phyloP scores from a whole-genome alignment of 2,888 invertebrate species.

The Andricus curvator region DNA sequence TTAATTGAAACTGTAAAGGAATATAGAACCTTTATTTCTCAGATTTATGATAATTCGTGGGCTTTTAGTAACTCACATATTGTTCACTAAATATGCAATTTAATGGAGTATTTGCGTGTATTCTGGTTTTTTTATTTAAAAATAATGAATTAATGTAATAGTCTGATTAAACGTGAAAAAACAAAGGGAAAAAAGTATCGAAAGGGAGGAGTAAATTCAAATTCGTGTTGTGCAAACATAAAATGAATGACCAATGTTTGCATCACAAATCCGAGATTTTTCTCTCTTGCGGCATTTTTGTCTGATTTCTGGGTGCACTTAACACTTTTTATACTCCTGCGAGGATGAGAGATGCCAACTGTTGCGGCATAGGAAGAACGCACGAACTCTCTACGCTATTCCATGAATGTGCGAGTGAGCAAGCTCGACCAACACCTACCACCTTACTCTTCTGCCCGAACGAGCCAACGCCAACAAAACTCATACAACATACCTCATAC shows the following conservation, averaged over 20 bases:
- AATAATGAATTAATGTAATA: background rate
- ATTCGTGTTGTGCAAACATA: background rate
- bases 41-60: no score
- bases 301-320: background rate
- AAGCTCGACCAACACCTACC: constrained; percentile 49
- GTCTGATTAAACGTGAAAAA: background rate
- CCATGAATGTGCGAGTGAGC: constrained; percentile 66
- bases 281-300: background rate
- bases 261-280: background rate
- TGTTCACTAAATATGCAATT: no score
- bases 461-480: constrained; percentile 47
- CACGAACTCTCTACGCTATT: constrained; percentile 64
- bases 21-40: background rate
- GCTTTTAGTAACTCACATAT: no score
- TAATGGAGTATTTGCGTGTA: no score
- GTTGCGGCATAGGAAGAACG: constrained; percentile 64
- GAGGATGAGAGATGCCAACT: constrained; percentile 60
- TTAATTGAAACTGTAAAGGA: background rate
- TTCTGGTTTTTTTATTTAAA: background rate
- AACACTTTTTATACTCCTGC: background rate
- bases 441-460: constrained; percentile 30
- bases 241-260: background rate
- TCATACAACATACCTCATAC: constrained; percentile 33
- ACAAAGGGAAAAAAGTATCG: background rate
- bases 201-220: background rate